Evolutionary conservation across 2,888 invertebrate species (phyloP), one percentile per base, ranked within the genome.

Genomic region (Eupithecia inturbata): DNA sequence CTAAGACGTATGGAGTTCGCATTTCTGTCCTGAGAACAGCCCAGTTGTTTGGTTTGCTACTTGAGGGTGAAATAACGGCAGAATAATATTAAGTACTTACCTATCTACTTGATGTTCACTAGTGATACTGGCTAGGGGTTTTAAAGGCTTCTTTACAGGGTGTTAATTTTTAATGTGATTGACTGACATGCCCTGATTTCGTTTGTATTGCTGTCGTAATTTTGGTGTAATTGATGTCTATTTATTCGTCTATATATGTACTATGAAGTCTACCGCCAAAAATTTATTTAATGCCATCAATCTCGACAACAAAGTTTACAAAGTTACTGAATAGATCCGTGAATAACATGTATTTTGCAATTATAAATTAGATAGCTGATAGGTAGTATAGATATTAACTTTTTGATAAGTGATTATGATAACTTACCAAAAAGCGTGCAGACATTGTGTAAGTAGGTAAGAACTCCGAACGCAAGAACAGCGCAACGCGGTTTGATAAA

Each of bases 361-460:
- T 57, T 57, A 26, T 57, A 26, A 53, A 12, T 26, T 26, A 14
- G 26, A 14, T 57, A 57, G 14, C 57, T 9, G 6, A 26, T 57
- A 14, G n/a, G n/a, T n/a, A n/a, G n/a, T n/a, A n/a, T 26, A n/a
- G 10, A 69, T 19, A n/a, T 63, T n/a, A 63, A 36, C 31, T 45
- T 63, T 26, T 60, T 33, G 28, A 33, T 41, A 45, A 49, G 2
- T 41, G 57, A 26, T 36, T 22, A 6, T 57, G 26, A 9, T 33
- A 33, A 93, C 95, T 95, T 88, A 95, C 95, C 95, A 95, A 87
- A 87, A 95, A 85, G 84, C 91, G 91, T 81, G 91, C 89, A 86
- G 92, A 92, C 95, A 95, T 95, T 82, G 80, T 89, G 87, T 82
- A 82, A 82, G 78, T 76, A 79, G 78, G 80, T 79, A 75, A 82